These are phyloP conservation scores for Mormyrus iriodes DNA, from an alignment of 2,113 vertebrate genomes.

Conservation along the genomic window DNA sequence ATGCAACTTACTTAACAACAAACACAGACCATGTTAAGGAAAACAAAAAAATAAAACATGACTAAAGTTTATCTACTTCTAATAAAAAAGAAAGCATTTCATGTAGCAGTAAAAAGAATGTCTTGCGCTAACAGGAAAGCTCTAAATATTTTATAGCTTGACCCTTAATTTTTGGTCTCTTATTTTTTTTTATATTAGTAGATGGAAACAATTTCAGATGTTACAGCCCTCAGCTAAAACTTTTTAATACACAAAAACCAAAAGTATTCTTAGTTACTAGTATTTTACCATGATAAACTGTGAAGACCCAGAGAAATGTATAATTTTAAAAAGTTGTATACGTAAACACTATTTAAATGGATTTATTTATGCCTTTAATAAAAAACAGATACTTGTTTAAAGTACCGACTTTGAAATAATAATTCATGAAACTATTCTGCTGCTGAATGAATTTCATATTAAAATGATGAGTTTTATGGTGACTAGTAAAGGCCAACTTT, in stretches of 20 bases:
- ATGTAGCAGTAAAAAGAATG: neutral
- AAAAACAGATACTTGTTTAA: neutral
- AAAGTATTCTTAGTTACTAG: neutral
- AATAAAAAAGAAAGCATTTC: neutral
- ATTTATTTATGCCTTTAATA: neutral
- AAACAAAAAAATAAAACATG: neutral
- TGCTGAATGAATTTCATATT: constrained; percentile 4
- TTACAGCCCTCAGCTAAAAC: neutral
- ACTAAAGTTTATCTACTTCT: neutral
- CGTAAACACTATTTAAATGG: neutral
- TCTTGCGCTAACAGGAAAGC: neutral
- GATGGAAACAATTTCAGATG: neutral
- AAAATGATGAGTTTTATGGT: neutral
- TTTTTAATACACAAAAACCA: neutral
- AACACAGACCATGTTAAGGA: constrained; percentile 7
- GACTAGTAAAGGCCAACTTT: constrained; percentile 7
- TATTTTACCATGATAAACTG: neutral
- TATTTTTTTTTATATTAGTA: neutral
- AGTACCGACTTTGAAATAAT: neutral
- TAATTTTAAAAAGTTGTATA: neutral
- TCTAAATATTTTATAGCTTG: neutral
- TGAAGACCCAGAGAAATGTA: neutral
- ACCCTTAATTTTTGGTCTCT: neutral
- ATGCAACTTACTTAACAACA: constrained; percentile 15
- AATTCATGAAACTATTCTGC: neutral